Evolutionary conservation across 2,113 vertebrate genomes (phyloP).

Genomic region (Bettongia penicillata): DNA sequence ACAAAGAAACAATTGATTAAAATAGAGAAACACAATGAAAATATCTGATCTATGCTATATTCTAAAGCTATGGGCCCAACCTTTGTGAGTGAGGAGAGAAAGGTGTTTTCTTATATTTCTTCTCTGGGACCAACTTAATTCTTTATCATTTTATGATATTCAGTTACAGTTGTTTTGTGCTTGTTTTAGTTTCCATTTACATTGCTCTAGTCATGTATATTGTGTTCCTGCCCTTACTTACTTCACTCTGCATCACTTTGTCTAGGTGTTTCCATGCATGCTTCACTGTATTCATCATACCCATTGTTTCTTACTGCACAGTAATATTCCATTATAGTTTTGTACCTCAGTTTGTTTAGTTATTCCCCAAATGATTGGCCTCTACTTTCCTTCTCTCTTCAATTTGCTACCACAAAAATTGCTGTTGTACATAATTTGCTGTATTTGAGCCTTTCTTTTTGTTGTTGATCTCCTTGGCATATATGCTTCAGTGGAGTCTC

Average conservation of each 20-base stretch:
- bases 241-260: not conserved
- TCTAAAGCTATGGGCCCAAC: not conserved
- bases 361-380: not conserved
- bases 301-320: not conserved
- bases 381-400: not conserved
- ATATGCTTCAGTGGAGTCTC: not conserved
- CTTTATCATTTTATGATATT: not conserved
- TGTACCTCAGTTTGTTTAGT: not conserved
- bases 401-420: not conserved
- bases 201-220: not conserved
- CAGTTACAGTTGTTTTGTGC: not conserved
- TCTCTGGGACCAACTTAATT: not conserved
- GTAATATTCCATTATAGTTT: not conserved
- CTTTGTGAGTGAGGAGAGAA: not conserved
- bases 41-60: not conserved
- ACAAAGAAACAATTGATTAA: not conserved
- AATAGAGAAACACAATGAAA: not conserved
- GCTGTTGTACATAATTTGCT: not conserved
- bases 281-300: not conserved
- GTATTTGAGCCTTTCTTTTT: not conserved
- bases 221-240: not conserved
- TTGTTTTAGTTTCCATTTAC: not conserved
- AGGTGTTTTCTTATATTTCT: not conserved
- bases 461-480: not conserved
- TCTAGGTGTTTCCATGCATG: not conserved